These are phyloP conservation scores for Exaiptasia diaphana DNA, from an alignment of 64 coral and sea anemone genomes.

Conservation along the genomic window DNA sequence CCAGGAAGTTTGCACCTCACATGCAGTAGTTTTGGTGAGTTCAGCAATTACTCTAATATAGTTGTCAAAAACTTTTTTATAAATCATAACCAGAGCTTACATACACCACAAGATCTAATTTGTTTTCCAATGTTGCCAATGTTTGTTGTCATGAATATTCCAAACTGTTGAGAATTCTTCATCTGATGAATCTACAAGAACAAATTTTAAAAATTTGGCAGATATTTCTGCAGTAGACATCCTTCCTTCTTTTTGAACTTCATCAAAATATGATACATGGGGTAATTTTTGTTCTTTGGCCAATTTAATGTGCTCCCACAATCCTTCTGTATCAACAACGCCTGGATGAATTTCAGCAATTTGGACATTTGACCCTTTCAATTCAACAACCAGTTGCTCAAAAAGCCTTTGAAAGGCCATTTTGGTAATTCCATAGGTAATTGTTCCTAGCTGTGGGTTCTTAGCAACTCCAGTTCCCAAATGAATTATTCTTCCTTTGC, in stretches of 20 bases:
- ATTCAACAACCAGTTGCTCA: constrained; percentile 54
- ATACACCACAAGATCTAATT: too few relatives aligned
- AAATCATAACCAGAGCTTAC: too few relatives aligned
- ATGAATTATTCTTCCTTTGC: constrained; percentile 44
- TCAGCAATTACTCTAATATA: too few relatives aligned
- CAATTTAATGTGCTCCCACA: constrained; percentile 67
- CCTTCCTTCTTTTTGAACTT: constrained; percentile 47
- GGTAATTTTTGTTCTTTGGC: constrained; percentile 55
- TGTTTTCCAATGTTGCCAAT: constrained; percentile 59
- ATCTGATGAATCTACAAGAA: constrained; percentile 29
- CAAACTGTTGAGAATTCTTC: constrained; percentile 63
- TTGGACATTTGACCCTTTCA: constrained; percentile 31
- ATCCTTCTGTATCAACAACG: constrained; percentile 65
- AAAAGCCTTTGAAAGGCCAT: constrained; percentile 72
- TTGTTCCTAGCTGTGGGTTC: constrained; percentile 47
- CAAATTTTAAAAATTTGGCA: constrained; percentile 67
- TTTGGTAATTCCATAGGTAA: constrained; percentile 60
- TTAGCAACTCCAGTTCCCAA: constrained; percentile 45
- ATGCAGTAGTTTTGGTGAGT: too few relatives aligned
- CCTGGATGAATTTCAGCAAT: constrained; percentile 50
- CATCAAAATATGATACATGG: constrained; percentile 62
- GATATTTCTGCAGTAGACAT: constrained; percentile 40
- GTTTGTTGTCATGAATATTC: constrained; percentile 52
- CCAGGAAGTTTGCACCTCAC: too few relatives aligned
- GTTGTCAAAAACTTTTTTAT: too few relatives aligned